Percentiles rank a stretch among this genome's conserved stretches.
Evolutionary conservation across 2,797 vertebrate genomes (phyloP).

Genomic region (Salarias fasciatus): DNA sequence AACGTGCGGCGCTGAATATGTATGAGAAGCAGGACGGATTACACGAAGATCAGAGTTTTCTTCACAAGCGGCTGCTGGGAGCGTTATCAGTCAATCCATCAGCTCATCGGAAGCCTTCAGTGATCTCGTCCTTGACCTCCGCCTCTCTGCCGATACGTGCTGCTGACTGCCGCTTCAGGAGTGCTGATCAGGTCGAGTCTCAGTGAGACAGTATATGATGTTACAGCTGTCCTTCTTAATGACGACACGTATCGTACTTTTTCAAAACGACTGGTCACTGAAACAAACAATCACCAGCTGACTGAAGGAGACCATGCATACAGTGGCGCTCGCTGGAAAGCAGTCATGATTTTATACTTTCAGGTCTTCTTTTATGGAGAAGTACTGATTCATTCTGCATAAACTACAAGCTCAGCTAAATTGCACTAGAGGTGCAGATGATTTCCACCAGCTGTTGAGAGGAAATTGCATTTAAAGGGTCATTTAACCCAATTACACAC

Average conservation of each 20-base stretch:
- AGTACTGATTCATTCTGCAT: not conserved
- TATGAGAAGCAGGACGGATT: too few species aligned
- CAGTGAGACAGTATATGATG: slow-evolving; percentile 19
- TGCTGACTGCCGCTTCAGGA: slow-evolving; percentile 52
- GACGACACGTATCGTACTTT: slow-evolving; percentile 2
- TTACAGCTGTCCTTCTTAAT: slow-evolving; percentile 13
- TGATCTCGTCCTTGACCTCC: slow-evolving; percentile 55
- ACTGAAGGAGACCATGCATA: slow-evolving; percentile 3
- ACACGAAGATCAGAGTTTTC: too few species aligned
- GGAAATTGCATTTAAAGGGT: slow-evolving; percentile 18
- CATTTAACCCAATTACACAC: slow-evolving; percentile 26
- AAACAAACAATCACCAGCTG: not conserved
- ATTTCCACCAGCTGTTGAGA: slow-evolving; percentile 24
- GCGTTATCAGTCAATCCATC: slow-evolving; percentile 32
- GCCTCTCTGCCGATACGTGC: slow-evolving; percentile 49
- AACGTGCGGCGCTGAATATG: too few species aligned
- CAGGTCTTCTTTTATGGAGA: too few species aligned
- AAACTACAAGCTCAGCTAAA: slow-evolving; percentile 15
- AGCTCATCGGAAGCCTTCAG: slow-evolving; percentile 37
- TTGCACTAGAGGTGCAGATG: slow-evolving; percentile 5
- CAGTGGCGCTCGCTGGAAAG: not conserved
- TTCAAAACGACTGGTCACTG: not conserved
- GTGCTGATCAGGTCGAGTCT: slow-evolving; percentile 54
- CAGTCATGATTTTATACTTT: too few species aligned
- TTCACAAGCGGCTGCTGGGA: slow-evolving; percentile 5